A percentile compares a stretch with the other conserved stretches of the same genome.
phyloP scores from a whole-genome alignment of 2,113 vertebrate genomes.

The Fulica atra region DNA sequence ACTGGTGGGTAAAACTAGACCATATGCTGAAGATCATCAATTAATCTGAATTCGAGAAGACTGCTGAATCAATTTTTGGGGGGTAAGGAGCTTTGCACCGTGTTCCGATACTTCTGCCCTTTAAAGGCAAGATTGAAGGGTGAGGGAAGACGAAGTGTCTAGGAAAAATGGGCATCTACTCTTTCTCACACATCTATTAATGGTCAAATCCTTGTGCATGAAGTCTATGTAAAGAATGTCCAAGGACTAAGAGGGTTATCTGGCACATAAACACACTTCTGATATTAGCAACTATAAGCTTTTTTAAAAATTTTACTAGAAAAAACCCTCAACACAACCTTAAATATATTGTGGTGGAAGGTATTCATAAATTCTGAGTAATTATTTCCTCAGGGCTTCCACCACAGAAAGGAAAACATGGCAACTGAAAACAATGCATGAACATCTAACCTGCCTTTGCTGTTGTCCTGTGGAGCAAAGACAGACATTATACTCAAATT shows the following conservation, averaged over 20 bases:
- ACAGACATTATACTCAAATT: neutral
- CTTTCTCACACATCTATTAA: neutral
- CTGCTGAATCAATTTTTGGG: neutral
- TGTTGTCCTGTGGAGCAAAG: neutral
- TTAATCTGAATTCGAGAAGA: neutral
- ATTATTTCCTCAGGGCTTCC: neutral
- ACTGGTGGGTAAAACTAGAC: neutral
- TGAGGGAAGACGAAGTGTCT: neutral
- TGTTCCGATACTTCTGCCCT: neutral
- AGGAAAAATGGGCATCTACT: neutral
- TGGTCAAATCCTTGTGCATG: neutral
- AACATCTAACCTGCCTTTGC: neutral
- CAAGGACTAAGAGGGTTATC: neutral
- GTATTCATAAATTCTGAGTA: neutral
- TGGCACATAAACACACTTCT: neutral
- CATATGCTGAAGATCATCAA: neutral
- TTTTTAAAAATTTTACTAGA: neutral
- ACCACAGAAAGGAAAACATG: neutral
- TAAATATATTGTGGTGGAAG: neutral
- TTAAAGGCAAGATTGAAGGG: neutral
- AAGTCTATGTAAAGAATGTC: neutral
- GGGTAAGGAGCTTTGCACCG: neutral
- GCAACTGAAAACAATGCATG: neutral
- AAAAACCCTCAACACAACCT: neutral
- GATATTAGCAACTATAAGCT: neutral